Evolutionary conservation across 2,888 invertebrate genomes (phyloP).

Genomic region (Drosophila rellima): DNA sequence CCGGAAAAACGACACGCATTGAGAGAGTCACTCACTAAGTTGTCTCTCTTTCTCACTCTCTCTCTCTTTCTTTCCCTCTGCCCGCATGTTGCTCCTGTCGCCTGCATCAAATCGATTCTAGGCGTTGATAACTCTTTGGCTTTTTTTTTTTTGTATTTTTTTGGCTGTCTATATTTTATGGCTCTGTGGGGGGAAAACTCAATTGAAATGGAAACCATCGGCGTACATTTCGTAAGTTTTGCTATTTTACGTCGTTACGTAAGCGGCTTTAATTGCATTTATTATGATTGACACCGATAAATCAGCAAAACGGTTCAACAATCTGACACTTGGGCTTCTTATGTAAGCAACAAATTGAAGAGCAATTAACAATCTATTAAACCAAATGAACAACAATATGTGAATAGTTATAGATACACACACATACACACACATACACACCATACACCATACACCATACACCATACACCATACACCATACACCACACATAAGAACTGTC

Average conservation of each 20-base stretch:
- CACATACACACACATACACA: slow-evolving; percentile 4
- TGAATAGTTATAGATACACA: slow-evolving; percentile 30
- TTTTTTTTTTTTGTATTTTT: slow-evolving; percentile 9
- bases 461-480: background rate
- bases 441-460: background rate
- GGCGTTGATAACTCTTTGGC: slow-evolving; percentile 51
- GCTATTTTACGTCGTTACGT: slow-evolving; percentile 11
- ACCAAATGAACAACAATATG: slow-evolving; percentile 69
- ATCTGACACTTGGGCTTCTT: slow-evolving; percentile 18
- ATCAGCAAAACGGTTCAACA: slow-evolving; percentile 26
- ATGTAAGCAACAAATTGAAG: slow-evolving; percentile 68
- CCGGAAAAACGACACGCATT: slow-evolving; percentile 77
- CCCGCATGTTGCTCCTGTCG: slow-evolving; percentile 19
- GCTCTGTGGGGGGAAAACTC: slow-evolving; percentile 17
- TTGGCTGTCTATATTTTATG: slow-evolving; percentile 30
- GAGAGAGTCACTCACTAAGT: slow-evolving; percentile 23
- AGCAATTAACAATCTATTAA: slow-evolving; percentile 64
- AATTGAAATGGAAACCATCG: slow-evolving; percentile 72
- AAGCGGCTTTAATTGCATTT: slow-evolving; percentile 67
- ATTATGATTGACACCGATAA: slow-evolving; percentile 76
- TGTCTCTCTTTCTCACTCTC: slow-evolving; percentile 6
- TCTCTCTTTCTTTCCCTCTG: background rate
- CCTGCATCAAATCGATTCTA: slow-evolving; percentile 45
- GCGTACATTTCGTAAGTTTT: slow-evolving; percentile 43
- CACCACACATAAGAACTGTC: background rate